phyloP scores from a whole-genome alignment of 2,797 vertebrate species.

The Alauda arvensis region DNA sequence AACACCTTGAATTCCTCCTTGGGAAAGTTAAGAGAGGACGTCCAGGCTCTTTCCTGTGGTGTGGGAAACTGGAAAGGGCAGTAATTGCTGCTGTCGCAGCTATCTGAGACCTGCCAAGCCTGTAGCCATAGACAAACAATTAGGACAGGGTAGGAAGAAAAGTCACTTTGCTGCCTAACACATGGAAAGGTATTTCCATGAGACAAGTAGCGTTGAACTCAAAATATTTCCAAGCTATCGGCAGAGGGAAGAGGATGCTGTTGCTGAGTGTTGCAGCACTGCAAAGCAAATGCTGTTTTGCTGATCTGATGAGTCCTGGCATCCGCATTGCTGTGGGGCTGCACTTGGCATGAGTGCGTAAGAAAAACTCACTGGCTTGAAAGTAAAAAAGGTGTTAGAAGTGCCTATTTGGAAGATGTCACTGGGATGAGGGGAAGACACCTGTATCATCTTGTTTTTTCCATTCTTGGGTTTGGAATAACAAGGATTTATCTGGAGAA shows the following conservation, averaged over 20 bases:
- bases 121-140: background rate
- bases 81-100: background rate
- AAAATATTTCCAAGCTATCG: background rate
- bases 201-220: background rate
- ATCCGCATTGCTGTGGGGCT: background rate
- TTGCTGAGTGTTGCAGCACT: accelerated
- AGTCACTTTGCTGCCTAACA: background rate
- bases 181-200: background rate
- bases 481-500: background rate
- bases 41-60: background rate
- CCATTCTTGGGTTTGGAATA: background rate
- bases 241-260: background rate
- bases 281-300: background rate
- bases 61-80: background rate
- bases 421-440: background rate
- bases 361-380: conserved; percentile 14
- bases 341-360: background rate
- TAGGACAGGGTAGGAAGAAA: background rate
- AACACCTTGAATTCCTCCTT: background rate
- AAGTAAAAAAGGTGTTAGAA: conserved; percentile 17
- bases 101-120: background rate
- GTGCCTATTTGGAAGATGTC: background rate
- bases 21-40: background rate
- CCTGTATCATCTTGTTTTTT: background rate
- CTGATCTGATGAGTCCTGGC: background rate